Base-by-base conservation (phyloP, 2,113 vertebrate genomes). In the Hyperopisus bebe region DNA sequence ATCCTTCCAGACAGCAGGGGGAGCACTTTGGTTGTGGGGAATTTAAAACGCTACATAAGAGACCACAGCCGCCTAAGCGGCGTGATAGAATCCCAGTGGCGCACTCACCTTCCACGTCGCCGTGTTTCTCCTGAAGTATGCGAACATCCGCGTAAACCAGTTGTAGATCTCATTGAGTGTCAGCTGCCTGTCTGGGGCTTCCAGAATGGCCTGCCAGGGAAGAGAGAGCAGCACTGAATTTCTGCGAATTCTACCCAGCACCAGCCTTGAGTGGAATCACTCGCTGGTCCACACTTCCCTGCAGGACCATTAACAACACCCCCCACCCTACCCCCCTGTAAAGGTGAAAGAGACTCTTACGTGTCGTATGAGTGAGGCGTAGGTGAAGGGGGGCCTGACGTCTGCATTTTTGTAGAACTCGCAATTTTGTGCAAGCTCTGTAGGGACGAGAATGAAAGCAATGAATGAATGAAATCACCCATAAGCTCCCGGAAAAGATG, bases 401-500 rank as follows among this genome's bases (percentile, higher is more conserved):
- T 99, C 98, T 0, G 98, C 98, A 8, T 99, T 99, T 94, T 99
- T 99, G 96, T 99, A 99, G 94, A 99, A 99, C 96, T 99, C 98
- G n/a, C 99, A 99, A 94, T 99, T 99, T 96, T 99, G 98, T 92
- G 98, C 98, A 93, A 99, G 97, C 92, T 99, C 98, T 99, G 95
- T 62, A 70, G n/a, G 91, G 74, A 87, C 83, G 87, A 77, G 90
- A 77, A 53, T n/a, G 17, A 90, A 53, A 70, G 35, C 24, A 24
- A n/a, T 11, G n/a, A n/a, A n/a, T n/a, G n/a, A n/a, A n/a, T n/a
- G n/a, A n/a, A n/a, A 77, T 44, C 24, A 88, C 39, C 35, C 51
- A 10, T 19, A 9, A 46, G 35, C 15, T 21, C 86, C 53, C 31
- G 3, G n/a, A 11, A 66, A 27, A 11, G n/a, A 66, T 11, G 62